These are phyloP conservation scores for Macrostomum lignano DNA, from an alignment of 1,140 invertebrate species.

Conservation along the genomic window DNA sequence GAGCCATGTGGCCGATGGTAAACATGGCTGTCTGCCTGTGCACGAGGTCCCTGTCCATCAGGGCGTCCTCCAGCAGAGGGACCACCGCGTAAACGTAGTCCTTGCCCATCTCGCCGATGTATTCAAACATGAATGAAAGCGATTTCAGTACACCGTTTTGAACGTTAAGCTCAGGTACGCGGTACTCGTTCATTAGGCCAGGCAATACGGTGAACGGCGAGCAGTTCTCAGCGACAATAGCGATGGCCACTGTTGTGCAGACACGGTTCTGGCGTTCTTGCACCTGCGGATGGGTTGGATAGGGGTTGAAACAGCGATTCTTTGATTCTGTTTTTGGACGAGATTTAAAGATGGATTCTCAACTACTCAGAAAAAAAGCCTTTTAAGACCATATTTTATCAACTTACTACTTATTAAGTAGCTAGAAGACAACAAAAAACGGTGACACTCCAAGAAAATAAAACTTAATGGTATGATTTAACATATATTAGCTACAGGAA, in stretches of 20 bases:
- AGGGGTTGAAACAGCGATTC: too few species aligned
- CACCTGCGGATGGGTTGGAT: too few species aligned
- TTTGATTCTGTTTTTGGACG: too few species aligned
- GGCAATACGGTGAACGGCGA: constrained; percentile 95
- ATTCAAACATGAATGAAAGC: constrained; percentile 89
- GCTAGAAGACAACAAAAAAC: too few species aligned
- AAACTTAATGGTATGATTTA: too few species aligned
- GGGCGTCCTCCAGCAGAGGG: constrained; percentile 81
- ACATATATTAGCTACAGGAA: too few species aligned
- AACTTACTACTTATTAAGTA: too few species aligned
- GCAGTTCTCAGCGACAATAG: constrained; percentile 95
- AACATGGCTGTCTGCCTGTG: constrained; percentile 94
- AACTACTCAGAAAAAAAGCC: too few species aligned
- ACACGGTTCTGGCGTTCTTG: constrained; percentile 96
- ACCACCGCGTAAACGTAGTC: constrained; percentile 98
- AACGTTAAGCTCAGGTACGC: constrained; percentile 91
- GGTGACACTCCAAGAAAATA: too few species aligned
- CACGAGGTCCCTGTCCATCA: constrained; percentile 96
- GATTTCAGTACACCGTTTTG: constrained; percentile 97
- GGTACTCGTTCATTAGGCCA: constrained; percentile 84
- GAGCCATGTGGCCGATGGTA: constrained; percentile 89
- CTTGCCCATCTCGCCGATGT: constrained; percentile 99
- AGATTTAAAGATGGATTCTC: too few species aligned
- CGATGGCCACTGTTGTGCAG: constrained; percentile 95
- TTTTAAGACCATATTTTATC: too few species aligned